phyloP scores from a whole-genome alignment of 2,113 vertebrate genomes.

The Glareola pratincola region DNA sequence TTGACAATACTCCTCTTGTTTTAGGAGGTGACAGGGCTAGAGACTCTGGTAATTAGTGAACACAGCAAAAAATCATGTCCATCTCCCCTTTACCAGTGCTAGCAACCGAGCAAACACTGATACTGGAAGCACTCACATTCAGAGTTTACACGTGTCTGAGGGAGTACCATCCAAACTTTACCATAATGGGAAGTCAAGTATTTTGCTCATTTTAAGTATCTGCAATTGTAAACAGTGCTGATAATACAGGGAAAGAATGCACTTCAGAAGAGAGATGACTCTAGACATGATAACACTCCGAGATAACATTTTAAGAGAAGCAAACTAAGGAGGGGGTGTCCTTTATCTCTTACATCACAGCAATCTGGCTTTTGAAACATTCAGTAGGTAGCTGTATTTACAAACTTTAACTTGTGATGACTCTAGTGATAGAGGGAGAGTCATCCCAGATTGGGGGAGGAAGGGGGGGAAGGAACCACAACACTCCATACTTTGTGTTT shows the following conservation, averaged over 20 bases:
- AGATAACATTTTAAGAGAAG: constrained; percentile 30
- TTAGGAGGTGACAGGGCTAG: background rate
- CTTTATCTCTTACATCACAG: background rate
- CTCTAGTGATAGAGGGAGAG: background rate
- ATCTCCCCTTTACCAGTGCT: background rate
- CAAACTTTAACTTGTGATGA: background rate
- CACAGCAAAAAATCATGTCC: background rate
- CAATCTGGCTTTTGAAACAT: constrained; percentile 17
- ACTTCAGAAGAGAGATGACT: constrained; percentile 1
- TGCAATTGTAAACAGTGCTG: constrained; percentile 22
- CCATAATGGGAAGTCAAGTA: constrained; percentile 24
- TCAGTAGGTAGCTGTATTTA: constrained; percentile 36
- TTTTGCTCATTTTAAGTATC: constrained; percentile 40
- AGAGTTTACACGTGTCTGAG: background rate
- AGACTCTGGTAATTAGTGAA: background rate
- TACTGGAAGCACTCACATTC: background rate
- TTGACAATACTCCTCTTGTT: background rate
- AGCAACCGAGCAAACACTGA: background rate
- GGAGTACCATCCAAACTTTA: background rate
- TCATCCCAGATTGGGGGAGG: background rate
- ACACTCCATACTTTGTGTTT: background rate
- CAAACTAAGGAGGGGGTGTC: background rate
- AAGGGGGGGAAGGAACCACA: background rate
- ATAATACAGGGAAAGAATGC: constrained; percentile 34
- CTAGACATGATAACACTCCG: background rate